Evolutionary conservation across 1,140 invertebrate species (phyloP), one percentile per base, ranked within the genome.

Genomic region (Armadillidium nasatum): DNA sequence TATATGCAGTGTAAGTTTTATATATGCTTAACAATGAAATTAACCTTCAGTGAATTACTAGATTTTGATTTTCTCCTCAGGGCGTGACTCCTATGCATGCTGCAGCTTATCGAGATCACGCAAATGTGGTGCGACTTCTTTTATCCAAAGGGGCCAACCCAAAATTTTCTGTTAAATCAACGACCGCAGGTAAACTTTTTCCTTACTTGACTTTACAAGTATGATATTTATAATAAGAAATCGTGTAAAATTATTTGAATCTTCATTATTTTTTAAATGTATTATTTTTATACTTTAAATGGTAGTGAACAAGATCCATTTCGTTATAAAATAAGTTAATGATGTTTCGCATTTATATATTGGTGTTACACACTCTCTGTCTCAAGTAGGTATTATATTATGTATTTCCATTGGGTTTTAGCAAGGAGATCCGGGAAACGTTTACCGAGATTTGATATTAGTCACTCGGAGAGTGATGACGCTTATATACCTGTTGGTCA

Each of bases 11-110:
- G 54, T 60, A 60, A 7, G 1, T 7, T 60, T 15, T 15, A 60
- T 60, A 60, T 60, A n/a, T 15, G 13, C 7, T 0, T 44, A 22
- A 4, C 15, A 50, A 7, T 33, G 33, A 33, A 3, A 33, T 33
- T 33, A 33, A 6, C 33, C 1, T 33, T 3, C 1, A 33, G 33
- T 33, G 33, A 33, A 33, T 33, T 3, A 33, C 33, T 33, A 33
- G 33, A 33, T 33, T 33, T 33, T 1, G 33, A 33, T 33, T 33
- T 33, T 33, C 33, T 33, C 44, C 45, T 22, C 75, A 79, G 78
- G 80, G 80, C 7, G 80, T 81, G 10, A 81, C 80, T 13, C 60
- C 80, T 0, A 73, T 81, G 7, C 80, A 81, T 43, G 76, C 76
- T 10, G 80, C 80, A 19, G 80, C 77, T 10, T 73, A 75, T 44